A percentile compares a stretch with the other conserved stretches of the same genome.
phyloP scores from a whole-genome alignment of 1,140 invertebrate genomes.

The Steinernema feltiae region DNA sequence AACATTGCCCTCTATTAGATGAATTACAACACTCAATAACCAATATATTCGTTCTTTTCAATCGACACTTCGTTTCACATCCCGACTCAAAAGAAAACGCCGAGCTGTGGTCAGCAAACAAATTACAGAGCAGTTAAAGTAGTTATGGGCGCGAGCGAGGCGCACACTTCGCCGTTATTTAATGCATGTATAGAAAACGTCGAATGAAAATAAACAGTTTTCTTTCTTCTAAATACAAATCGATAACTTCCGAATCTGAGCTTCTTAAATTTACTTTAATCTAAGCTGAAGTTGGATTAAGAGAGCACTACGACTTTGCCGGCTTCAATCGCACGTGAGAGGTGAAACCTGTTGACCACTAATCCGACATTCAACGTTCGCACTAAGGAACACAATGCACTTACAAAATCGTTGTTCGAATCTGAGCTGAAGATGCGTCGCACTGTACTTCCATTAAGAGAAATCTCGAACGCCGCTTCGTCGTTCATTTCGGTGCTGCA shows the following conservation, averaged over 20 bases:
- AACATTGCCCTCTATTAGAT: constrained; percentile 9
- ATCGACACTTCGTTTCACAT: not conserved
- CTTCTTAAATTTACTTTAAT: not conserved
- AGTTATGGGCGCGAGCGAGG: not conserved
- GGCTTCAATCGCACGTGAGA: too few species aligned
- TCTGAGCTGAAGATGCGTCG: not conserved
- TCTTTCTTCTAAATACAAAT: not conserved
- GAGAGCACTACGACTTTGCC: not conserved
- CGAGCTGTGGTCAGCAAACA: constrained; percentile 1
- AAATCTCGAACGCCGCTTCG: not conserved
- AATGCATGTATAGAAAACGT: not conserved
- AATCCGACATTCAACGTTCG: not conserved
- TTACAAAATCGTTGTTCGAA: not conserved
- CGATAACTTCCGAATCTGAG: not conserved
- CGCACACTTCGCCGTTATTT: not conserved
- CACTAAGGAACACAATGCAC: not conserved
- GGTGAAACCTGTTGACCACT: too few species aligned
- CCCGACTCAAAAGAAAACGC: not conserved
- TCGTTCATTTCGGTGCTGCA: not conserved
- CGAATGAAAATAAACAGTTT: not conserved
- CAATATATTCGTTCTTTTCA: not conserved
- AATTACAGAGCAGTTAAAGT: constrained; percentile 2
- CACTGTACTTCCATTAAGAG: not conserved
- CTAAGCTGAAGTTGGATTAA: not conserved
- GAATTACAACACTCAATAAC: constrained; percentile 11